Percentiles rank a stretch among this genome's conserved stretches.
phyloP scores from a whole-genome alignment of 2,113 vertebrate genomes.

The Datnioides undecimradiatus region DNA sequence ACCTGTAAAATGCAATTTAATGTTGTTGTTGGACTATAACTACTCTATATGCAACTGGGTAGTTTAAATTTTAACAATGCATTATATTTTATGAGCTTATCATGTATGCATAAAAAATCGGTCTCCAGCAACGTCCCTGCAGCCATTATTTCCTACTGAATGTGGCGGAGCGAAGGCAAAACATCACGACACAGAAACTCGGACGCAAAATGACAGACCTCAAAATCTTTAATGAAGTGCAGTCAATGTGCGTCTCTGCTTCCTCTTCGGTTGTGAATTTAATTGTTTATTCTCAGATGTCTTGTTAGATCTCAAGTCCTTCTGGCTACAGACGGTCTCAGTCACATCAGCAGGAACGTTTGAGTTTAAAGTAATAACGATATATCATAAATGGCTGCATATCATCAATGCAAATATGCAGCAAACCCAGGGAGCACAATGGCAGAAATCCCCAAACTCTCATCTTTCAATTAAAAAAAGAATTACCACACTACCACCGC shows the following conservation, averaged over 20 bases:
- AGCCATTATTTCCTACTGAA: background rate
- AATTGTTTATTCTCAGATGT: slow-evolving; percentile 2
- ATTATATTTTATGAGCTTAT: slow-evolving; percentile 27
- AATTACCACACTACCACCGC: background rate
- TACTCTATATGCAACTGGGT: background rate
- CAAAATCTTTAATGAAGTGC: background rate
- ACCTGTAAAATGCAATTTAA: slow-evolving; percentile 31
- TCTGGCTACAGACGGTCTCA: background rate
- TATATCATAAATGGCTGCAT: background rate
- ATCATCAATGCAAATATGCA: background rate
- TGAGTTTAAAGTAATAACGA: background rate
- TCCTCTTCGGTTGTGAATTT: background rate
- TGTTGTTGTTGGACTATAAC: slow-evolving; percentile 10
- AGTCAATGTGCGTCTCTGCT: background rate
- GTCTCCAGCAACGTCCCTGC: background rate
- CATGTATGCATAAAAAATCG: slow-evolving; percentile 4
- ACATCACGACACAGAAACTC: background rate
- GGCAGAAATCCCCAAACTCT: background rate
- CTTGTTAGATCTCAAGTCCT: background rate
- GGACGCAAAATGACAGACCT: background rate
- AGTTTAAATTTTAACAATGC: slow-evolving; percentile 27
- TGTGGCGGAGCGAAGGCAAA: background rate
- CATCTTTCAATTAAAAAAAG: background rate
- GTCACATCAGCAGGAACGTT: background rate
- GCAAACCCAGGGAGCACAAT: background rate